Base-by-base conservation (phyloP, 2,113 vertebrate genomes). In the Malurus cyaneus region DNA sequence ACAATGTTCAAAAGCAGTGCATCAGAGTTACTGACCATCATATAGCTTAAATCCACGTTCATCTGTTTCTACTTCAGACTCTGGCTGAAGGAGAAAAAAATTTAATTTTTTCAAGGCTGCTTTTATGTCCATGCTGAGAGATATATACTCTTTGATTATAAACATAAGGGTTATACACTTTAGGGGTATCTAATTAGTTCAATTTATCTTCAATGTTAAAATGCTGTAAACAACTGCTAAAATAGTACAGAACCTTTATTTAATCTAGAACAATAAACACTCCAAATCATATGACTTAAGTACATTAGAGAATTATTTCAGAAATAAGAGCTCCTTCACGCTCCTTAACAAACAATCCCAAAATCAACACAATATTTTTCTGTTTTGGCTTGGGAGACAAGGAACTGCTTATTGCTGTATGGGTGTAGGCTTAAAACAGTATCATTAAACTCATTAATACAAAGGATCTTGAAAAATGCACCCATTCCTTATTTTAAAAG, bases 31-130 rank as follows among this genome's bases (percentile, higher is more conserved):
- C 98, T 98, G 96, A 99, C 99, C 98, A 96, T 99, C 99, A 93
- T 99, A 99, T 9, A 98, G 98, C 84, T 99, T 98, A 97, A 99
- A 99, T 92, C 99, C 99, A 85, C 89, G 98, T 85, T 97, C 96
- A 98, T 99, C 99, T 86, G 93, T 98, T 88, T 98, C 97, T 88
- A 99, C 98, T 86, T 98, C 93, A 86, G 97, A 98, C 39, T 98
- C 98, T 59, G 98, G 98, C 99, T 99, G 84, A 82, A 95, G 41
- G 50, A 49, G 80, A 74, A 76, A 96, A 60, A 93, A 61, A 53
- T 0, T 3, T 2, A 79, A 17, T 87, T 41, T 50, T 86, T 78
- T 84, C 32, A 82, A 82, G 24, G 39, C 20, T 76, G 46, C 13
- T 83, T 78, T 82, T 72, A 79, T 29, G 39, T 80, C 24, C 28